These are phyloP conservation scores for Crocodylus rhombifer DNA, from an alignment of 2,797 vertebrate species.

Conservation along the genomic window DNA sequence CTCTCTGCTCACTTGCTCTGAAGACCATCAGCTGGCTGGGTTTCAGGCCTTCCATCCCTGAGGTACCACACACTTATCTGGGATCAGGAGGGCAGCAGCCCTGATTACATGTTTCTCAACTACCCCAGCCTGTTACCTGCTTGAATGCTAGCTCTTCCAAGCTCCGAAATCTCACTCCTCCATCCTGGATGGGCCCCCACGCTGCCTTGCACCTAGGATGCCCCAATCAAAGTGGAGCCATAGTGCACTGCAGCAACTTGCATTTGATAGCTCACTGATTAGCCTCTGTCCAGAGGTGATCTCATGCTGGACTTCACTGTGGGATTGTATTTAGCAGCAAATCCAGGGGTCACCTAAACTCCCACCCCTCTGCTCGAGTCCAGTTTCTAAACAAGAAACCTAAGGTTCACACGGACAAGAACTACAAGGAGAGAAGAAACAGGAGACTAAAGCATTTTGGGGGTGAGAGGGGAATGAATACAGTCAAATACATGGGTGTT, in stretches of 20 bases:
- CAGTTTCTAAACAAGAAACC: background rate
- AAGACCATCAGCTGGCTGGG: too few species aligned
- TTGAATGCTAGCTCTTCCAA: fast-evolving
- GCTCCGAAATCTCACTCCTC: background rate
- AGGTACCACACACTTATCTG: background rate
- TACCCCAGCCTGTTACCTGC: background rate
- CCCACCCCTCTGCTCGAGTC: background rate
- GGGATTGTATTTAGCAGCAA: background rate
- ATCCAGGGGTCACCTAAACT: background rate
- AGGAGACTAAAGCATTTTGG: background rate
- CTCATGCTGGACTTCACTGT: too few species aligned
- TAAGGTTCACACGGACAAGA: background rate
- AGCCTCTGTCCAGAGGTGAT: background rate
- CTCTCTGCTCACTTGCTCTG: too few species aligned
- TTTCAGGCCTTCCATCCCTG: fast-evolving
- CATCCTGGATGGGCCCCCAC: background rate
- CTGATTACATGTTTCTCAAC: background rate
- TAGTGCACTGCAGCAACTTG: background rate
- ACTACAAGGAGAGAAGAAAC: background rate
- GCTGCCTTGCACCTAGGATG: background rate
- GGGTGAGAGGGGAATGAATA: background rate
- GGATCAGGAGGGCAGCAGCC: fast-evolving
- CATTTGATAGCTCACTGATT: background rate
- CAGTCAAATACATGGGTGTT: background rate
- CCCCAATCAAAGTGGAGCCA: background rate